Base-by-base conservation (phyloP, 2,888 invertebrate species). In the Patella ulyssiponensis region DNA sequence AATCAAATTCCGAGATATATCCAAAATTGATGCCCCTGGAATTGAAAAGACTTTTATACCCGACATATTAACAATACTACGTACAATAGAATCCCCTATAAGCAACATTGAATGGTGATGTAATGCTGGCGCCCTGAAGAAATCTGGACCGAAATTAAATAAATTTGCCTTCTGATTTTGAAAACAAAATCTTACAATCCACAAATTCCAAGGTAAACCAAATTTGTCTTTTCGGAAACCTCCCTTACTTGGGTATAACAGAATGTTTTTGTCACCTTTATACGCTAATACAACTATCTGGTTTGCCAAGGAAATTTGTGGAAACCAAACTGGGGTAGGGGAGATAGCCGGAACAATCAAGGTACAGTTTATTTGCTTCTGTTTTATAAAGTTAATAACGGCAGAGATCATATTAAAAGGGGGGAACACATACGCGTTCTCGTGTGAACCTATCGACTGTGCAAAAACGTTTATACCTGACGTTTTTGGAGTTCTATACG, bases 131-230 rank as follows among this genome's bases (percentile, higher is more conserved):
- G 44, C 9, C 44, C 9, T 44, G 9, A 44, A 9, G 44, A 9
- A 44, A 44, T 9, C 44, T 44, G 44, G 4, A 44, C 44, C 44
- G 44, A 44, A 44, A 44, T 44, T 44, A 44, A 44, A 44, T 44
- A 44, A 44, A 44, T 44, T 44, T 44, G 9, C 5, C 44, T 44
- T 33, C 44, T 1, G 44, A 44, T 0, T 44, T 44, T 4, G 44
- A 44, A 44, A 44, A 44, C 23, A n/a, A 12, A 64, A 64, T 20
- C 64, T n/a, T 14, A 64, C 64, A 20, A 23, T 14, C 20, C n/a
- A 64, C 64, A 64, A 64, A 64, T 64, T 64, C 64, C 64, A 64
- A 12, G 23, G 23, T 64, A 64, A 20, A 23, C 64, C 64, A 20
- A 23, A 14, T 23, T 64, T 64, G 23, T 23, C 64, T 20, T n/a